These are phyloP conservation scores for Sebastiscus albofasciatus DNA, from an alignment of 2,797 vertebrate species.

Conservation along the genomic window DNA sequence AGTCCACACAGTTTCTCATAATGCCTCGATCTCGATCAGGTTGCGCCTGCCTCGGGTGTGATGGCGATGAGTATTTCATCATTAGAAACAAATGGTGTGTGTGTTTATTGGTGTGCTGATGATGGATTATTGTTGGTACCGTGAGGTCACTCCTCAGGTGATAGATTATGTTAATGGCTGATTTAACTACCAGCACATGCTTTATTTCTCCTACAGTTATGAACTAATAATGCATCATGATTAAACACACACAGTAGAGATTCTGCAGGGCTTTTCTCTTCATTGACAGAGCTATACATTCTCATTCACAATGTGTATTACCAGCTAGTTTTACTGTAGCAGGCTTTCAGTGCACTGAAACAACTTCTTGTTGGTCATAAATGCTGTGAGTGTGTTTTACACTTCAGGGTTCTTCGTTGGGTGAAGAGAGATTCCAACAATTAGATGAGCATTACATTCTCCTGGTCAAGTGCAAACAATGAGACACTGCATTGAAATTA, in stretches of 20 bases:
- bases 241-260: slow-evolving; percentile 9
- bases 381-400: not conserved
- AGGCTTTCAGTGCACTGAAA: not conserved
- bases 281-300: not conserved
- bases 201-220: slow-evolving; percentile 45
- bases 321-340: not conserved
- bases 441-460: not conserved
- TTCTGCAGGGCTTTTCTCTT: not conserved
- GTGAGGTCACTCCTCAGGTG: slow-evolving; percentile 44
- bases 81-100: slow-evolving; percentile 14
- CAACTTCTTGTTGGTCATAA: not conserved
- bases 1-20: slow-evolving; percentile 19
- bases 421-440: not conserved
- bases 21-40: slow-evolving; percentile 42
- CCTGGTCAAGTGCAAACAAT: not conserved
- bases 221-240: slow-evolving; percentile 48
- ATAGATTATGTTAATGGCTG: slow-evolving; percentile 53
- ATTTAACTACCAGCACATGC: slow-evolving; percentile 45
- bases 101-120: slow-evolving; percentile 40
- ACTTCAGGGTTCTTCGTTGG: not conserved
- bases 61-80: slow-evolving; percentile 49
- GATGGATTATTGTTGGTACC: slow-evolving; percentile 42
- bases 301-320: not conserved
- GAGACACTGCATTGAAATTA: not conserved
- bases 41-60: not conserved